These are phyloP conservation scores for Ardeotis arabs DNA, from an alignment of 2,113 vertebrate genomes.

Conservation along the genomic window DNA sequence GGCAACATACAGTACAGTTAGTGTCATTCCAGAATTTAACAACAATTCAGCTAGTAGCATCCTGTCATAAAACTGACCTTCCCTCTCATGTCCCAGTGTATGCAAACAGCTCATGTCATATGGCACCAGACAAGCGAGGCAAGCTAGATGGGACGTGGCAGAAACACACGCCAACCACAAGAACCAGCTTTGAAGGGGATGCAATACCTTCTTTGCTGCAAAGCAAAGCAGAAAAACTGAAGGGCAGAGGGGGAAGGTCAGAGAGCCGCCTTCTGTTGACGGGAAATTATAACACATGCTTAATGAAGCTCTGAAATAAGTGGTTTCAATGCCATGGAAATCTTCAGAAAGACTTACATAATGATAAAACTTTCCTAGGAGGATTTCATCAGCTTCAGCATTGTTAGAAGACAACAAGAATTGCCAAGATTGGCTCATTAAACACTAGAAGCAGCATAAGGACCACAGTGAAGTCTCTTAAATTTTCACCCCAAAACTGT, in stretches of 20 bases:
- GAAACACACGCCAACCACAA: neutral
- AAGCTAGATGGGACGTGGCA: neutral
- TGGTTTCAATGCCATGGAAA: neutral
- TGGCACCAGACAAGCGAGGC: accelerated
- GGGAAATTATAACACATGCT: neutral
- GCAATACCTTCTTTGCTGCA: neutral
- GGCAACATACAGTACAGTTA: neutral
- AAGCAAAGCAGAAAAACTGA: neutral
- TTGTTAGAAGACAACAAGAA: neutral
- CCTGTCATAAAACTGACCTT: neutral
- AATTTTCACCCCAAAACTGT: neutral
- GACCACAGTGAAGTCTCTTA: neutral
- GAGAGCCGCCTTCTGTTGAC: neutral
- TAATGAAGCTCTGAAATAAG: neutral
- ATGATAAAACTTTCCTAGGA: neutral
- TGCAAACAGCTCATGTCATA: neutral
- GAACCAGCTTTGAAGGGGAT: neutral
- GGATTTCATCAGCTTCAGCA: neutral
- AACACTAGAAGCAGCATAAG: neutral
- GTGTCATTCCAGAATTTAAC: neutral
- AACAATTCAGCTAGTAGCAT: neutral
- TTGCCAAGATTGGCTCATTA: neutral
- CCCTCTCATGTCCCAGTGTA: no score
- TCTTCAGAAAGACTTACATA: neutral
- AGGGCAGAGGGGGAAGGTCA: neutral